Percentiles rank a stretch among this genome's conserved stretches.
phyloP scores from a whole-genome alignment of 2,888 invertebrate species.

The Helleia helle region DNA sequence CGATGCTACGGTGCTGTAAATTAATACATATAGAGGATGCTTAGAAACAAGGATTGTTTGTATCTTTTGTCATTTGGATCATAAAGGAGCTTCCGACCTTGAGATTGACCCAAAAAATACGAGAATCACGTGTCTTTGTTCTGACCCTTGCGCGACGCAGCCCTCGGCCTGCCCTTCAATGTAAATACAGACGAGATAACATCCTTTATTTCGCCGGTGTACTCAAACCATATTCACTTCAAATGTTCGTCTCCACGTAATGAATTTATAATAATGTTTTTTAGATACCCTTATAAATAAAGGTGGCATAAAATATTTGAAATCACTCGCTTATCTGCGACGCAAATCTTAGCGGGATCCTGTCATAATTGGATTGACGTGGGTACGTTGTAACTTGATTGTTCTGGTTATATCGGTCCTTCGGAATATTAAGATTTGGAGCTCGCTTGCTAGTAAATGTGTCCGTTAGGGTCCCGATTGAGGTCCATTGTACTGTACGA shows the following conservation, averaged over 20 bases:
- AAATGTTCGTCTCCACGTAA: conserved; percentile 24
- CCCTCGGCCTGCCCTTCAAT: conserved; percentile 31
- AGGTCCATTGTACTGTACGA: conserved; percentile 28
- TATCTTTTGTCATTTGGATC: conserved; percentile 16
- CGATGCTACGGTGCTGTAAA: neutral
- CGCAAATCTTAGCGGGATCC: conserved; percentile 27
- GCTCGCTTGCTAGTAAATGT: conserved; percentile 35
- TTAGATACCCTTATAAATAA: conserved; percentile 27
- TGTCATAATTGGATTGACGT: conserved; percentile 48
- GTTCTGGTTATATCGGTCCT: conserved; percentile 41
- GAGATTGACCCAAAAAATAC: conserved; percentile 44
- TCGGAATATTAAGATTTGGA: conserved; percentile 37
- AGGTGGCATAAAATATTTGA: conserved; percentile 22
- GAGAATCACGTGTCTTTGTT: conserved; percentile 36
- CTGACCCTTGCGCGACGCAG: conserved; percentile 39
- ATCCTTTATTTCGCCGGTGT: conserved; percentile 34
- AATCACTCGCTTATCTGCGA: conserved; percentile 23
- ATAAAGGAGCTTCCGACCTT: conserved; percentile 34
- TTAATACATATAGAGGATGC: conserved; percentile 8
- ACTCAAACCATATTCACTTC: conserved; percentile 29
- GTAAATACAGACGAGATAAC: conserved; percentile 31
- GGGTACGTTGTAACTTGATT: conserved; percentile 39
- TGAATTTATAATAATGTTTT: conserved; percentile 25
- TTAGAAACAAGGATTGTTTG: conserved; percentile 15
- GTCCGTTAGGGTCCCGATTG: conserved; percentile 29